Evolutionary conservation across 35 echinoderm and acorn worm species (phyloP), one percentile per base, ranked within the genome.

Genomic region (Amphiura filiformis): DNA sequence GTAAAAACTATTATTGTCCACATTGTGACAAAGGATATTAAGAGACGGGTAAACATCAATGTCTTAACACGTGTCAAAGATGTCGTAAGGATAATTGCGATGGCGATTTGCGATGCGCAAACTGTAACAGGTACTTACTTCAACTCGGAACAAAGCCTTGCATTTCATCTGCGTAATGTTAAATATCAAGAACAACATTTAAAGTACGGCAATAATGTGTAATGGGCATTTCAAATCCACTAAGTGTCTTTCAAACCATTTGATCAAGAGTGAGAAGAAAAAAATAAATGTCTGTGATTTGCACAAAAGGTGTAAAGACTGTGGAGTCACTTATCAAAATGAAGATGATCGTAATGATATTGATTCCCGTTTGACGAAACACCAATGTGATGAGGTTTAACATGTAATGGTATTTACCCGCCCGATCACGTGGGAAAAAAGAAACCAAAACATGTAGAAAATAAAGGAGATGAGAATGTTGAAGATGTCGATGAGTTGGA

Each of bases 381-480:
- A 90, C 37, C 34, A 77, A 23, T 90, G 88, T 23, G 40, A 65
- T 0, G 23, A 84, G 79, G 89, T 33, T 76, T 35, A 39, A 38
- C 82, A 0, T 90, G 89, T 41, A 79, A 49, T 26, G 38, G 34
- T 23, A 44, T 90, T 14, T 81, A 39, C 11, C 34, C 65, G 1
- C 81, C 65, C 2, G 82, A 76, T 12, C 89, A 90, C 38, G 82
- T 84, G 40, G 80, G n/a, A n/a, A n/a, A n/a, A n/a, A n/a, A n/a
- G n/a, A n/a, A n/a, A n/a, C n/a, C n/a, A n/a, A n/a, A n/a, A n/a
- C n/a, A 83, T 82, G 26, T 56, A 26, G 87, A 30, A 38, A 77
- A 32, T 40, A 65, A 84, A 31, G 26, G 39, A 39, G 37, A 20
- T 32, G 34, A 22, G 44, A 23, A 5, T 33, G 17, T 36, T 32